These are phyloP conservation scores for Hylaeus anthracinus DNA, from an alignment of 1,140 invertebrate species.

Conservation along the genomic window DNA sequence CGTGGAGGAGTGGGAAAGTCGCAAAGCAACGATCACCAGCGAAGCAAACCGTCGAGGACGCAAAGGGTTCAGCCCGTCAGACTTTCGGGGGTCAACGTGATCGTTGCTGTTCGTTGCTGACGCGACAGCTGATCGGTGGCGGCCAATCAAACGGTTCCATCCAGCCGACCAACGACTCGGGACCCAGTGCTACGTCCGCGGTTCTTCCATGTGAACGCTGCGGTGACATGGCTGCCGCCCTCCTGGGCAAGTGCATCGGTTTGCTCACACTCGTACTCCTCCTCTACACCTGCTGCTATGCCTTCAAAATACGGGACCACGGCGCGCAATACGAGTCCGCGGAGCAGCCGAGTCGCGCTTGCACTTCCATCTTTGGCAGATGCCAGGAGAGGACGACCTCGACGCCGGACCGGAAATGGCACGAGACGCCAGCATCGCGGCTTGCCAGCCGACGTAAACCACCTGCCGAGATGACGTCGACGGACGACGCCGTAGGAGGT, in stretches of 20 bases:
- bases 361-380: constrained; percentile 58
- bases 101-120: neutral
- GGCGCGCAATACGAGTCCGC: constrained; percentile 1
- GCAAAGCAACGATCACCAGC: neutral
- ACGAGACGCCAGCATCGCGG: constrained; percentile 51
- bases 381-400: constrained; percentile 58
- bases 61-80: neutral
- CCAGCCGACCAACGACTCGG: neutral
- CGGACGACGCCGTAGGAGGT: neutral
- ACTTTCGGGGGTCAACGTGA: neutral
- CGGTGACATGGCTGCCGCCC: constrained; percentile 74
- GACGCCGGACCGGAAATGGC: constrained; percentile 54
- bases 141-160: neutral
- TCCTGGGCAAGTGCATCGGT: constrained; percentile 70
- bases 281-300: constrained; percentile 70
- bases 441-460: constrained; percentile 59
- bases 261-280: constrained; percentile 65
- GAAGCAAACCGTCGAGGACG: neutral
- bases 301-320: constrained; percentile 73
- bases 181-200: constrained; percentile 25
- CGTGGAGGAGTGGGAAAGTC: constrained; percentile 1
- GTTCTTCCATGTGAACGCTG: constrained; percentile 70
- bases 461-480: constrained; percentile 65
- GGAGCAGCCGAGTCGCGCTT: constrained; percentile 56
- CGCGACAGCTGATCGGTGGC: neutral